These are phyloP conservation scores for Chitala chitala DNA, from an alignment of 2,113 vertebrate genomes.

Conservation along the genomic window DNA sequence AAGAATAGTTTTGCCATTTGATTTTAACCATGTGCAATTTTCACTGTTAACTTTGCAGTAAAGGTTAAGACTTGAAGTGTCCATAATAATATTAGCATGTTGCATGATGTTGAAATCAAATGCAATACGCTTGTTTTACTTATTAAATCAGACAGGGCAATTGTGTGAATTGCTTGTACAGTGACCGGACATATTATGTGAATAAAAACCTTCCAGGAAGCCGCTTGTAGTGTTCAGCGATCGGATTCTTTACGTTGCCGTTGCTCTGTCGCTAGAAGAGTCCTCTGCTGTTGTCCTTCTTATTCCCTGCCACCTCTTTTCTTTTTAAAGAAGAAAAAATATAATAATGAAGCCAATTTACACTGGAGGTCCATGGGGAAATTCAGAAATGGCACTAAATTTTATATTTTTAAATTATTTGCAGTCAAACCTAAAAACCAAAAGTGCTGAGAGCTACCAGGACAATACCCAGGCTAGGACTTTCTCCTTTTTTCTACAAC, in stretches of 20 bases:
- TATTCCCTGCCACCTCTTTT: slow-evolving; percentile 7
- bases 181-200: neutral
- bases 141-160: no score
- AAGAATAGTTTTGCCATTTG: no score
- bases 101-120: no score
- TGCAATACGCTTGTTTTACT: no score
- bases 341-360: slow-evolving; percentile 27
- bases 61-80: no score
- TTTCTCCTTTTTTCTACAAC: slow-evolving; percentile 19
- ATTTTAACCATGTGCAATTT: no score
- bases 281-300: slow-evolving; percentile 14
- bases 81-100: no score
- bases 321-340: slow-evolving; percentile 18
- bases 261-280: slow-evolving; percentile 1
- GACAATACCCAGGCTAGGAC: neutral
- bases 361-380: slow-evolving; percentile 20
- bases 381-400: slow-evolving; percentile 31
- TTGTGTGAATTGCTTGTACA: no score
- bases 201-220: neutral
- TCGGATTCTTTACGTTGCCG: no score
- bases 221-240: no score
- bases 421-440: slow-evolving; percentile 24
- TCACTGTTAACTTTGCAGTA: no score
- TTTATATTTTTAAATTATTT: slow-evolving; percentile 22
- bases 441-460: slow-evolving; percentile 15